Conservation (phyloP, 2,888 invertebrate species). For the Megalurothrips usitatus region DNA sequence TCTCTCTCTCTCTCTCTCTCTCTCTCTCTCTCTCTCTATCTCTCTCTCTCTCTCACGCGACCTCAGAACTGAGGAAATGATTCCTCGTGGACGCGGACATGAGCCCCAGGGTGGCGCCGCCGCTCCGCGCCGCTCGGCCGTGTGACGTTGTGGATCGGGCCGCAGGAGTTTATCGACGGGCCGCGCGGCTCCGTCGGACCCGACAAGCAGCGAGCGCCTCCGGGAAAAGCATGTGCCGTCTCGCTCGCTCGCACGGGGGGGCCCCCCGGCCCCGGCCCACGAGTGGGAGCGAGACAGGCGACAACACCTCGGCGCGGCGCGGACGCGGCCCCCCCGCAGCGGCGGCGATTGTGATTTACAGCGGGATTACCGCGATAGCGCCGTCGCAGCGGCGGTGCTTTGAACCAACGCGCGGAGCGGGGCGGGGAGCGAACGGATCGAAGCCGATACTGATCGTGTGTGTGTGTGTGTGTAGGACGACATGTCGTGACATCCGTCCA, state of each 20-base stretch:
- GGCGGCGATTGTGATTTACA: slow-evolving; percentile 20
- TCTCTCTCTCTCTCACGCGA: too few relatives aligned
- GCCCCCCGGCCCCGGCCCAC: too few relatives aligned
- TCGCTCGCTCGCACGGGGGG: not conserved
- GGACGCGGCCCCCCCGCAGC: not conserved
- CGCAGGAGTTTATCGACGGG: too few relatives aligned
- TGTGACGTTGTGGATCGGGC: too few relatives aligned
- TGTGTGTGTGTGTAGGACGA: not conserved
- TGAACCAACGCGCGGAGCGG: not conserved
- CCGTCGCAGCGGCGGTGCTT: slow-evolving; percentile 13
- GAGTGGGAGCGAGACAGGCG: not conserved
- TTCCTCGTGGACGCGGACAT: too few relatives aligned
- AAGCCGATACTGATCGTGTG: not conserved
- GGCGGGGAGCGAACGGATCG: not conserved
- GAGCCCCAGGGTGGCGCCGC: not conserved
- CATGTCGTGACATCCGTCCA: slow-evolving; percentile 15
- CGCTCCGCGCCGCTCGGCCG: not conserved
- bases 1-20: too few relatives aligned
- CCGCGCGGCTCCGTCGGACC: not conserved
- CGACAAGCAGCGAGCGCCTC: not conserved
- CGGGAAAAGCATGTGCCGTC: not conserved
- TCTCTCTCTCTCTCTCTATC: too few relatives aligned
- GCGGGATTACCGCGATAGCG: slow-evolving; percentile 21
- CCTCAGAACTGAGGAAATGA: too few relatives aligned
- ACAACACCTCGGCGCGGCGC: not conserved